A percentile compares a stretch with the other conserved stretches of the same genome.
Evolutionary conservation across 2,888 invertebrate genomes (phyloP).

Genomic region (Vannuccia rotundouncinata): DNA sequence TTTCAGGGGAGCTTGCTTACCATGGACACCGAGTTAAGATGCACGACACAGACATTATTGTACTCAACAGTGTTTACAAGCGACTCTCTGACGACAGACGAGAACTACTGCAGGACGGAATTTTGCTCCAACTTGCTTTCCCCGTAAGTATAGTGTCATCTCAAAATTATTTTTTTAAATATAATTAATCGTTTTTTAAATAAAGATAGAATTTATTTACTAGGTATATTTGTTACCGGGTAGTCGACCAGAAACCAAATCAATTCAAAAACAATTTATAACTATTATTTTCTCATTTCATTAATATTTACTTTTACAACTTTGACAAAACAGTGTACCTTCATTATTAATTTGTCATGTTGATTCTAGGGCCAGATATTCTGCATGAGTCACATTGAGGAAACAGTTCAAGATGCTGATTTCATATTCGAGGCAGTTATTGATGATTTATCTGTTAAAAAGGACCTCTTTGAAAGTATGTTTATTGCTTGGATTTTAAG

Average conservation of each 20-base stretch:
- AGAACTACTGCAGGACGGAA: constrained; percentile 53
- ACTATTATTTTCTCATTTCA: too few relatives aligned
- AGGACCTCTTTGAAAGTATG: constrained; percentile 56
- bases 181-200: too few relatives aligned
- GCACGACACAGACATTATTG: constrained; percentile 50
- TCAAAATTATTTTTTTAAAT: too few relatives aligned
- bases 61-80: constrained; percentile 52
- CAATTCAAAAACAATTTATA: too few relatives aligned
- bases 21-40: constrained; percentile 58
- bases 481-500: background rate
- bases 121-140: constrained; percentile 53
- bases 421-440: constrained; percentile 57
- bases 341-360: background rate
- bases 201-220: too few relatives aligned
- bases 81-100: constrained; percentile 55
- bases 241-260: too few relatives aligned
- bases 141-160: constrained; percentile 46
- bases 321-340: too few relatives aligned
- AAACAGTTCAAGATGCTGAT: constrained; percentile 57
- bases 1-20: constrained; percentile 57
- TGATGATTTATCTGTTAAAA: constrained; percentile 56
- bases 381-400: constrained; percentile 56
- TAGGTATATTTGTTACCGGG: too few relatives aligned
- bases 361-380: constrained; percentile 55
- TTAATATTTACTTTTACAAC: too few relatives aligned